Percentiles rank a stretch among this genome's conserved stretches.
Evolutionary conservation across 2,797 vertebrate species (phyloP).

Genomic region (Heliangelus exortis): DNA sequence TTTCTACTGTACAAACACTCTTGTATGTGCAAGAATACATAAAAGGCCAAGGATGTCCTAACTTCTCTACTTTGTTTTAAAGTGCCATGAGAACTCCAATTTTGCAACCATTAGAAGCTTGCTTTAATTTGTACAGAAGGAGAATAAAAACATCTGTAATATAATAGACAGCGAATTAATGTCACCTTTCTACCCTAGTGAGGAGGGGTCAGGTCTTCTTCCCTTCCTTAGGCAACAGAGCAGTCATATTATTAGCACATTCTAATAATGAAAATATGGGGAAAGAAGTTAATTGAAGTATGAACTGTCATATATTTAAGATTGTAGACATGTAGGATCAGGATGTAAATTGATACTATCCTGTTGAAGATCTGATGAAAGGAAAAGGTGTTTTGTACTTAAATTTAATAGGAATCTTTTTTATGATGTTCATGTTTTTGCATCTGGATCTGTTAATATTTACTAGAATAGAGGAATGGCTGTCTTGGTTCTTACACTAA

Average conservation of each 20-base stretch:
- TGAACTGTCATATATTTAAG: constrained; percentile 1
- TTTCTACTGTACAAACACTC: not conserved
- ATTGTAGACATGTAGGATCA: constrained; percentile 7
- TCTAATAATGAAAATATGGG: not conserved
- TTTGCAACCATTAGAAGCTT: not conserved
- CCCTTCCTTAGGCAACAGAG: not conserved
- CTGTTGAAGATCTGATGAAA: constrained; percentile 34
- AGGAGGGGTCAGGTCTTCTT: not conserved
- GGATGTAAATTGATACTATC: constrained; percentile 5
- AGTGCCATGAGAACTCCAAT: not conserved
- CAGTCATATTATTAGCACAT: not conserved
- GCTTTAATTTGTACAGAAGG: not conserved
- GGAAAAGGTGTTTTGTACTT: not conserved
- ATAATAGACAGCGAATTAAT: not conserved
- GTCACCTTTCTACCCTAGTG: not conserved
- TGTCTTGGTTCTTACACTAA: not conserved
- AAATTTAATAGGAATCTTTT: constrained; percentile 18
- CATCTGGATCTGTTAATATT: not conserved
- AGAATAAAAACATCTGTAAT: not conserved
- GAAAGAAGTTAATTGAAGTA: not conserved
- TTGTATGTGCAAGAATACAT: not conserved
- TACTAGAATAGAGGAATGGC: not conserved
- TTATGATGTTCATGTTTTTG: not conserved
- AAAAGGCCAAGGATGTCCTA: not conserved
- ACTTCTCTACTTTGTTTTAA: not conserved